Base-by-base conservation (phyloP, 2,888 invertebrate species). In the Synergus umbraculus region DNA sequence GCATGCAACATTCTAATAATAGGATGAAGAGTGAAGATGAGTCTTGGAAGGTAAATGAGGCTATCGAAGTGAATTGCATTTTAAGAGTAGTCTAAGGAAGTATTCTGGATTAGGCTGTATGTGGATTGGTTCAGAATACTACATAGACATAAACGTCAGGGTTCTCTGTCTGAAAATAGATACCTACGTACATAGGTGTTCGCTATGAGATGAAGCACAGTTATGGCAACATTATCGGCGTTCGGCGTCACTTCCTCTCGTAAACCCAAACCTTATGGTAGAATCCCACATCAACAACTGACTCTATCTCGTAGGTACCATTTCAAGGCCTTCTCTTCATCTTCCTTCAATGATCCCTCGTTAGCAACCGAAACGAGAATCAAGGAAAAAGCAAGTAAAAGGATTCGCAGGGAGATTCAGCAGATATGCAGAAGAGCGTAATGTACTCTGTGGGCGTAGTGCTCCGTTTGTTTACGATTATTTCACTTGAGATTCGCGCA, bases 401-500 rank as follows among this genome's bases (percentile, higher is more conserved):
- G 78, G 82, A 76, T 81, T 80, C 79, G 81, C 49, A 86, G 87
- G 83, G 84, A 86, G 84, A 87, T 87, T 86, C 86, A 81, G 81
- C 83, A 81, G 82, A 81, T 85, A 86, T 82, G 79, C 82, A 83
- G 83, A 83, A 81, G 86, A 78, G 80, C 79, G 79, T 79, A 80
- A 78, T 65, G 81, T 83, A 83, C 84, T 78, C 84, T 73, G 88
- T 87, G 85, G 88, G 88, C 87, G 86, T 85, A 81, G 78, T 83
- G 83, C 85, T 83, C 85, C 83, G 85, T 87, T 86, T 87, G 82
- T 87, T 88, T 88, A 88, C 87, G 87, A 87, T 87, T 88, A 87
- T 87, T 87, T 86, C 81, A 84, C 81, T 81, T 43, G 18, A 76
- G n/a, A 63, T 63, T 49, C 63, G 2, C n/a, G 44, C 63, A 63